Evolutionary conservation across 2,113 vertebrate genomes (phyloP).

Genomic region (Sinocyclocheilus anophthalmus): DNA sequence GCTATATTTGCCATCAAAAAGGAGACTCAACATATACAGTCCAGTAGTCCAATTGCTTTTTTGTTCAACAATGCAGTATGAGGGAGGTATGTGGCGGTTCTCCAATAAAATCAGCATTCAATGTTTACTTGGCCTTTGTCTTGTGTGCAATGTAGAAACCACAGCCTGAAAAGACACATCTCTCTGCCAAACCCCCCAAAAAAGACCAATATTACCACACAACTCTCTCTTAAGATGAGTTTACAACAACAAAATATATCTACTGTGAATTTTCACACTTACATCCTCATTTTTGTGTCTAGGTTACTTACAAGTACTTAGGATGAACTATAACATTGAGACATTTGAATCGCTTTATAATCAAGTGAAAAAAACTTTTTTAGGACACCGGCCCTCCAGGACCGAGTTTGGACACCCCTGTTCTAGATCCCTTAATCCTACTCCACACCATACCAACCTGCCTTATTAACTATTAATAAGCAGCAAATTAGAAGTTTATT

Average conservation of each 20-base stretch:
- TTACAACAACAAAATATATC: background rate
- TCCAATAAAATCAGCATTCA: background rate
- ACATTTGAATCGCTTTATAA: conserved; percentile 35
- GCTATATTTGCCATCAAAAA: background rate
- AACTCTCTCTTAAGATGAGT: background rate
- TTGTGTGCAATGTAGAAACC: background rate
- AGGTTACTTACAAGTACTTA: background rate
- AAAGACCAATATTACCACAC: background rate
- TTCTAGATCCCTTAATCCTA: too few species aligned
- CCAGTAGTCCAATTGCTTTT: background rate
- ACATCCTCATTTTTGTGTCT: too few species aligned
- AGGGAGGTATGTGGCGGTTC: background rate
- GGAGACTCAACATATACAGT: background rate
- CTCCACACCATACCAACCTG: too few species aligned
- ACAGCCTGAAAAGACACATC: background rate
- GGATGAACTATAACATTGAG: conserved; percentile 17
- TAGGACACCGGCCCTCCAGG: too few species aligned
- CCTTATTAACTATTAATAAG: too few species aligned
- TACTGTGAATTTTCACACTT: conserved; percentile 20
- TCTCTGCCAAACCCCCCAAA: too few species aligned
- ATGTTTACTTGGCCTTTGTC: background rate
- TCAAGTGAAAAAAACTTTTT: too few species aligned
- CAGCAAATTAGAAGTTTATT: too few species aligned
- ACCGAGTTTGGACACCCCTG: too few species aligned
- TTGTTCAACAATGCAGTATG: background rate